phyloP scores from a whole-genome alignment of 2,797 vertebrate genomes.

The Notoglanidium macrostoma region DNA sequence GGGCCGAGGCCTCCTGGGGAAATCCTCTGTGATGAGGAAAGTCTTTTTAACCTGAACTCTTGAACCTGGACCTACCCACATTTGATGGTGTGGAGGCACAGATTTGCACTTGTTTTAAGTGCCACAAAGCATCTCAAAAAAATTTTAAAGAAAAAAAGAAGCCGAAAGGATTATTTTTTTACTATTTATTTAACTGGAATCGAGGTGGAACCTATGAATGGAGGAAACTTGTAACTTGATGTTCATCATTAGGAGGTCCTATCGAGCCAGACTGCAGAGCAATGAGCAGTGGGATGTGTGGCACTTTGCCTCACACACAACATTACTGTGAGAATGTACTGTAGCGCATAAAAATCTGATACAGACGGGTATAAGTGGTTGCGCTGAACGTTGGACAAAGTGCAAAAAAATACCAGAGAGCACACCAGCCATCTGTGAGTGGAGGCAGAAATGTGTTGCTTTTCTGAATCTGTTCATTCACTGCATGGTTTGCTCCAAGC shows the following conservation, averaged over 20 bases:
- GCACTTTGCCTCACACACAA: constrained; percentile 16
- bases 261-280: constrained; percentile 47
- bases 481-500: constrained; percentile 13
- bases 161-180: constrained; percentile 96
- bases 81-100: constrained; percentile 12
- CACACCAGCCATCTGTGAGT: constrained; percentile 49
- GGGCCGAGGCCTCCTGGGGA: constrained; percentile 11
- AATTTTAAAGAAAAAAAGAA: constrained; percentile 66
- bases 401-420: background rate
- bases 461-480: constrained; percentile 37
- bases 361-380: constrained; percentile 39
- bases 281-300: constrained; percentile 36
- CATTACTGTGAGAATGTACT: constrained; percentile 37
- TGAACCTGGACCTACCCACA: background rate
- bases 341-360: constrained; percentile 37
- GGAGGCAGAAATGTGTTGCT: constrained; percentile 48
- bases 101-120: constrained; percentile 58
- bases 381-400: constrained; percentile 41
- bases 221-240: constrained; percentile 41
- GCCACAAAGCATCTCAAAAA: constrained; percentile 73
- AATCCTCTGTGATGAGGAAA: constrained; percentile 22
- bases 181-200: constrained; percentile 97
- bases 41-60: constrained; percentile 27
- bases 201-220: constrained; percentile 55
- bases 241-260: constrained; percentile 21